Conservation (phyloP, 2,113 vertebrate genomes). For the Grammomys surdaster region DNA sequence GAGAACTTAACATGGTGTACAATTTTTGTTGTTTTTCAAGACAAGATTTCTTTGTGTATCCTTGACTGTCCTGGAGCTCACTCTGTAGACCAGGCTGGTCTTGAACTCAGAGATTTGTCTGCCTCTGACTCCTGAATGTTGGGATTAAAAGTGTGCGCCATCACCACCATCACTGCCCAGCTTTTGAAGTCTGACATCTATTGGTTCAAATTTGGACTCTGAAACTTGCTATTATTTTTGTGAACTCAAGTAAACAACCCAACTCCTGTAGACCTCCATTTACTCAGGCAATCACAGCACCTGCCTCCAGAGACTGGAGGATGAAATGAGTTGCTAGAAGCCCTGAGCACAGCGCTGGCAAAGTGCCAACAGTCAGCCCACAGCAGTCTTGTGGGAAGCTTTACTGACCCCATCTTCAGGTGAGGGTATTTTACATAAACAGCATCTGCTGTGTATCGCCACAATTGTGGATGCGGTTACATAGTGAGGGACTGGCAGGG, state of each 20-base stretch:
- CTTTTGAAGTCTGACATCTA: slow-evolving; percentile 34
- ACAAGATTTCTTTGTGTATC: background rate
- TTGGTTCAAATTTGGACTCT: slow-evolving; percentile 23
- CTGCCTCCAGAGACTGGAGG: background rate
- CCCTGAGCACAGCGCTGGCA: background rate
- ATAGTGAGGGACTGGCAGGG: background rate
- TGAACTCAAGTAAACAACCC: background rate
- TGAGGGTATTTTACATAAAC: slow-evolving; percentile 51
- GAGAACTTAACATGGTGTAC: background rate
- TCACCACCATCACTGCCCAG: background rate
- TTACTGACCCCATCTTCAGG: background rate
- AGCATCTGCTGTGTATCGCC: background rate
- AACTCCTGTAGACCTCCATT: background rate
- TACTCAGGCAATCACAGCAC: background rate
- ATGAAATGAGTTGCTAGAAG: slow-evolving; percentile 9
- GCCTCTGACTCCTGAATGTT: background rate
- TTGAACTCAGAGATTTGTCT: background rate
- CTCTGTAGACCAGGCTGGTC: background rate
- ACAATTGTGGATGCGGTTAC: background rate
- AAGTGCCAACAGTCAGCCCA: background rate
- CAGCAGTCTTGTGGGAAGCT: background rate
- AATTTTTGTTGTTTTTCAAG: background rate
- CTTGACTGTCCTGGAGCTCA: background rate
- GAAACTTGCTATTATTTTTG: background rate
- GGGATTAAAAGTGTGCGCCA: background rate